Conservation (phyloP, 1,140 invertebrate species). For the Bombus cullumanus region DNA sequence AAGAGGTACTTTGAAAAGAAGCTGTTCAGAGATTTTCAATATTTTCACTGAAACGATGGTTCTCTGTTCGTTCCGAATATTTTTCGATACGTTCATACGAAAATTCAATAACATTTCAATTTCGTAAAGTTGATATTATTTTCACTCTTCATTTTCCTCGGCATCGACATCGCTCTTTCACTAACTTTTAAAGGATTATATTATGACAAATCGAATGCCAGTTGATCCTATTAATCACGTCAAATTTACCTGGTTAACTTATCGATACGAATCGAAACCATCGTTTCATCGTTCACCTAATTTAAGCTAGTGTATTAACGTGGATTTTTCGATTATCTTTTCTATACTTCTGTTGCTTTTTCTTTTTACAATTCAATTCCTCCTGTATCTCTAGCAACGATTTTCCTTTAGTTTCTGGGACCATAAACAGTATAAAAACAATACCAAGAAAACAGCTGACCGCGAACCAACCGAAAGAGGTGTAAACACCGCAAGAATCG, state of each 20-base stretch:
- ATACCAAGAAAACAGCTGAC: conserved; percentile 83
- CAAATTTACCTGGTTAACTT: no score
- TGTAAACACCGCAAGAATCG: conserved; percentile 83
- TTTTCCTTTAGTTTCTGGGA: conserved; percentile 90
- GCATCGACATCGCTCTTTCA: not conserved
- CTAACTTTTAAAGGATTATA: not conserved
- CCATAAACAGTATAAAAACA: conserved; percentile 84
- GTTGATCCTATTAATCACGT: not conserved
- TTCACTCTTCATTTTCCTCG: not conserved
- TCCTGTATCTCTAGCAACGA: conserved; percentile 87
- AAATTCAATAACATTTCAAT: not conserved
- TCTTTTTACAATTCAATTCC: conserved; percentile 74
- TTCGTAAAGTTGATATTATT: not conserved
- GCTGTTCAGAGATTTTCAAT: not conserved
- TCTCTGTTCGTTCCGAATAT: not conserved
- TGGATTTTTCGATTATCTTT: conserved; percentile 18
- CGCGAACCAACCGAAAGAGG: conserved; percentile 84
- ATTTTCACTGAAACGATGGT: not conserved
- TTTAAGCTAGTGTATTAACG: conserved; percentile 59
- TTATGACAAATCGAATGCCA: not conserved
- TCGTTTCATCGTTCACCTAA: not conserved
- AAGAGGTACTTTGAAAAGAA: not conserved
- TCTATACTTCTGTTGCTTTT: conserved; percentile 13
- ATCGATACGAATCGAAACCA: not conserved
- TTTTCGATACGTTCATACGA: not conserved